These are phyloP conservation scores for Ibycter americanus DNA, from an alignment of 2,797 vertebrate species.

Conservation along the genomic window DNA sequence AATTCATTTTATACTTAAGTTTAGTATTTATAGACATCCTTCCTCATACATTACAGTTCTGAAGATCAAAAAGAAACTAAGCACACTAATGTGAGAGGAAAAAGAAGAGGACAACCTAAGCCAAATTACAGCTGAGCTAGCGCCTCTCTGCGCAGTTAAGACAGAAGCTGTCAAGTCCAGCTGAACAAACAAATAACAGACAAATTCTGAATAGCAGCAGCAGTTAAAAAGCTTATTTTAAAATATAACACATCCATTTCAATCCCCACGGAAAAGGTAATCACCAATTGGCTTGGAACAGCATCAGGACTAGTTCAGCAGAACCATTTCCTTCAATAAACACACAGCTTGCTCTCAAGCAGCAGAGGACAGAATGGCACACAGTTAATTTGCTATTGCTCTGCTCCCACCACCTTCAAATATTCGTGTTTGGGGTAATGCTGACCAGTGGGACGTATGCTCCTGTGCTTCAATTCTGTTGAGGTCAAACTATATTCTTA, in stretches of 20 bases:
- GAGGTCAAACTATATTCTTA: slow-evolving; percentile 4
- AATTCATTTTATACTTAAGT: not conserved
- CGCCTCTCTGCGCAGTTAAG: not conserved
- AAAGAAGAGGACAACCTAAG: not conserved
- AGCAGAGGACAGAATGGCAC: slow-evolving; percentile 9
- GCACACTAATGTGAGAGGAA: not conserved
- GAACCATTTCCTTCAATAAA: slow-evolving; percentile 68
- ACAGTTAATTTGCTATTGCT: slow-evolving; percentile 31
- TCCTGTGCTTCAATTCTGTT: not conserved
- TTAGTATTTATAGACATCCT: slow-evolving; percentile 7
- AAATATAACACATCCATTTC: slow-evolving; percentile 56
- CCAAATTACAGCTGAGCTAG: slow-evolving; percentile 36
- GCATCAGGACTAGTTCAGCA: slow-evolving; percentile 56
- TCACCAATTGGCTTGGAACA: slow-evolving; percentile 50
- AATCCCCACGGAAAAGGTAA: slow-evolving; percentile 61
- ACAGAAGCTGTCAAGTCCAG: slow-evolving; percentile 53
- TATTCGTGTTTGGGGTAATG: slow-evolving; percentile 18
- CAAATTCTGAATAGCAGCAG: slow-evolving; percentile 54
- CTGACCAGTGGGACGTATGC: not conserved
- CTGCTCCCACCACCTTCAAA: slow-evolving; percentile 6
- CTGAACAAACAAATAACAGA: slow-evolving; percentile 67
- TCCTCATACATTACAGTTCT: not conserved
- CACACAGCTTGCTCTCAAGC: slow-evolving; percentile 18
- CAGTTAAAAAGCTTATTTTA: slow-evolving; percentile 62
- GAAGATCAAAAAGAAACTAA: slow-evolving; percentile 49